These are phyloP conservation scores for Fragum sueziense DNA, from an alignment of 2,888 invertebrate genomes.

Conservation along the genomic window DNA sequence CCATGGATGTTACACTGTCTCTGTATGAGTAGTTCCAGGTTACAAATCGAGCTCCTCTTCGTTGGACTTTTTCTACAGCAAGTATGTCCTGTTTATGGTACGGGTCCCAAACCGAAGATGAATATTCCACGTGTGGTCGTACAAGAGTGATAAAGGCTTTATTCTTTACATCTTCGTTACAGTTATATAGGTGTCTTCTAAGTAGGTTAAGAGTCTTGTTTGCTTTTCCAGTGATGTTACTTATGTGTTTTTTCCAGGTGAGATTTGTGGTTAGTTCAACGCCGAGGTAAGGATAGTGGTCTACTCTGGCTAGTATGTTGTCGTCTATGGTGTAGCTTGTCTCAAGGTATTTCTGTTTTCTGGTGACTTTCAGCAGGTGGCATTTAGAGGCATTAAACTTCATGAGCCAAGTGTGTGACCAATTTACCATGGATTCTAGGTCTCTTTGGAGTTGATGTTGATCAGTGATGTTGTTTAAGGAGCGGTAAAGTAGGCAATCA, in stretches of 20 bases:
- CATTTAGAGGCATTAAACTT: conserved; percentile 22
- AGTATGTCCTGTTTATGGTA: no score
- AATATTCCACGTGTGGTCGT: no score
- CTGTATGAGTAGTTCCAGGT: conserved; percentile 19
- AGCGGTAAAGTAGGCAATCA: conserved; percentile 14
- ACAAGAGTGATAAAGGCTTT: no score
- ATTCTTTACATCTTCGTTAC: neutral
- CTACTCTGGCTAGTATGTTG: no score
- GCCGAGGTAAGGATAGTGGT: no score
- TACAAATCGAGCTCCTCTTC: conserved; percentile 4
- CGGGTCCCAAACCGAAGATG: conserved; percentile 5
- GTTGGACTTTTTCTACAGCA: conserved; percentile 6
- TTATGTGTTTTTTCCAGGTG: no score
- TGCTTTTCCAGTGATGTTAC: no score
- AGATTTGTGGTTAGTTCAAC: no score
- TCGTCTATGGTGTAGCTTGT: neutral
- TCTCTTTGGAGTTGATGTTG: neutral
- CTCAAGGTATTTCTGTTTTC: no score
- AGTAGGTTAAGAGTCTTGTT: conserved; percentile 7
- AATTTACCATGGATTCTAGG: neutral
- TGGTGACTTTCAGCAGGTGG: conserved; percentile 13
- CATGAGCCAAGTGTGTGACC: conserved; percentile 22
- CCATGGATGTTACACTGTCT: conserved; percentile 31
- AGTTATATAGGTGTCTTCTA: neutral
- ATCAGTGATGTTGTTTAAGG: neutral